These are phyloP conservation scores for Psittacula derbiana DNA, from an alignment of 2,797 vertebrate species.

Conservation along the genomic window DNA sequence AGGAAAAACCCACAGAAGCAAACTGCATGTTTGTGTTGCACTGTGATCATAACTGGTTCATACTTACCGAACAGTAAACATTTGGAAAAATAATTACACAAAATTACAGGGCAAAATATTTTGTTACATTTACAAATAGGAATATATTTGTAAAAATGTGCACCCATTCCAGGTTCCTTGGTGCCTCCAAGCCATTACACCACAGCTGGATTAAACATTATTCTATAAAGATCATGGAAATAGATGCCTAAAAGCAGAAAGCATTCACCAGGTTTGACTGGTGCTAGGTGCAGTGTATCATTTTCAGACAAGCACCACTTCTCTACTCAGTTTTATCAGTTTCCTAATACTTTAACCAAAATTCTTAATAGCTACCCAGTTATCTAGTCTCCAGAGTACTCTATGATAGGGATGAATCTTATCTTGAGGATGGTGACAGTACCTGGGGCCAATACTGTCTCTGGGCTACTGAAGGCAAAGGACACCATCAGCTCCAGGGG, in stretches of 20 bases:
- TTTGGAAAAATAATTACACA: neutral
- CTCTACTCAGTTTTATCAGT: neutral
- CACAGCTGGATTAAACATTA: neutral
- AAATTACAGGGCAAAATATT: neutral
- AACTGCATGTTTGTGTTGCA: neutral
- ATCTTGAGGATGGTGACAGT: rapidly evolving
- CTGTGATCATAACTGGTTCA: neutral
- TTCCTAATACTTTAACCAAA: neutral
- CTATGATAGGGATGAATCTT: neutral
- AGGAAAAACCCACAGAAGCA: neutral
- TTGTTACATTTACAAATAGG: neutral
- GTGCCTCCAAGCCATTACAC: neutral
- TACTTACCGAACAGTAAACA: neutral
- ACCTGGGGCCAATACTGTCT: neutral
- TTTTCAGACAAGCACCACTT: neutral
- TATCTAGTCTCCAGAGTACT: neutral
- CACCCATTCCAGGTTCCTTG: neutral
- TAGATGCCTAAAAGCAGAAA: neutral
- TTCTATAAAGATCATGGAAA: neutral
- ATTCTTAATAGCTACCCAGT: neutral
- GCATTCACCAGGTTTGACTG: neutral
- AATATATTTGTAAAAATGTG: neutral
- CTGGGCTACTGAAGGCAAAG: neutral
- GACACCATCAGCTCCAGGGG: rapidly evolving
- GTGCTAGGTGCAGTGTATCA: neutral